These are phyloP conservation scores for Crepidodera aurea DNA, from an alignment of 2,888 invertebrate genomes.

Conservation along the genomic window DNA sequence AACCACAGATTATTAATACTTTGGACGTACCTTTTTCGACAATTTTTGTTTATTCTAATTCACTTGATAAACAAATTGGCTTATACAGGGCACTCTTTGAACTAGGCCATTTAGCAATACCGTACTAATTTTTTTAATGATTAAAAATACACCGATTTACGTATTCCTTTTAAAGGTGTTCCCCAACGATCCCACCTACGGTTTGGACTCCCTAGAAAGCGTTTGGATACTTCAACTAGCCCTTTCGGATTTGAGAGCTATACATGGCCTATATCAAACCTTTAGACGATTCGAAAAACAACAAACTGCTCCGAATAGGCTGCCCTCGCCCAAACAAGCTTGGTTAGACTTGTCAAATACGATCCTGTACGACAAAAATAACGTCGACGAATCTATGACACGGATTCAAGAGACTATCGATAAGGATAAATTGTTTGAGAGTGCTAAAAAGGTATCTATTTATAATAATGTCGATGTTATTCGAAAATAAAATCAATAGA, in stretches of 20 bases:
- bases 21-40: no score
- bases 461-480: not conserved
- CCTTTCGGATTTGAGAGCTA: constrained; percentile 67
- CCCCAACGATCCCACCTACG: constrained; percentile 46
- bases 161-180: constrained; percentile 33
- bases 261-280: constrained; percentile 73
- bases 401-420: constrained; percentile 68
- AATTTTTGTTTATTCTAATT: no score
- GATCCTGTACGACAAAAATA: constrained; percentile 70
- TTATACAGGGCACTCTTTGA: no score
- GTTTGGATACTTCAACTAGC: constrained; percentile 73
- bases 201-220: constrained; percentile 52
- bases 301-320: constrained; percentile 55
- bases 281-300: constrained; percentile 69
- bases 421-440: constrained; percentile 72
- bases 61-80: no score
- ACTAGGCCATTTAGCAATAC: no score
- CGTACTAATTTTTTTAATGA: no score
- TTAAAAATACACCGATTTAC: no score
- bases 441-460: constrained; percentile 68
- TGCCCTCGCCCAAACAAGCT: constrained; percentile 62
- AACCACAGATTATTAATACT: constrained; percentile 1
- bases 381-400: constrained; percentile 66
- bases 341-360: constrained; percentile 73
- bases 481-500: not conserved